Conservation (phyloP, 53 echinoderm and acorn worm species). For the Echinometra lucunter region DNA sequence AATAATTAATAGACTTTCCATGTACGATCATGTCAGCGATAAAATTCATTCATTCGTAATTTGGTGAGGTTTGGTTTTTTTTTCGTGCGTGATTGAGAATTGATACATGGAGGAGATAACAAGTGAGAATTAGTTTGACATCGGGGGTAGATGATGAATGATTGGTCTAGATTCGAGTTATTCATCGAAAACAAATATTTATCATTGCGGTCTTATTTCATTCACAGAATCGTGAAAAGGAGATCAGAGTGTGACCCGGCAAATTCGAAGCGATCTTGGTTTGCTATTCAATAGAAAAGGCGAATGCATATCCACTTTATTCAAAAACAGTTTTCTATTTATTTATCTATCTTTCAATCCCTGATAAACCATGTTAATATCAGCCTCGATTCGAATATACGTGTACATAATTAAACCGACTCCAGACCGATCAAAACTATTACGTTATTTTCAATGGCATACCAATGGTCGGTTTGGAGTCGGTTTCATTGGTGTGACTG, state of each 20-base stretch:
- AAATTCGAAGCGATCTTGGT: background rate
- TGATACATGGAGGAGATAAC: background rate
- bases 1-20: constrained; percentile 51
- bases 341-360: background rate
- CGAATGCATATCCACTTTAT: background rate
- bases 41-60: constrained; percentile 21
- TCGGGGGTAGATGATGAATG: background rate
- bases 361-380: background rate
- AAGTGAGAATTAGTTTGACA: background rate
- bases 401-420: too few species aligned
- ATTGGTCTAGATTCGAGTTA: background rate
- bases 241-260: background rate
- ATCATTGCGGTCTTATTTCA: constrained; percentile 25
- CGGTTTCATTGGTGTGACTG: too few species aligned
- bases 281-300: background rate
- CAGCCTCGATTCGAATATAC: background rate
- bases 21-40: constrained; percentile 47
- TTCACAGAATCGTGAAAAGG: background rate
- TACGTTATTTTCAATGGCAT: too few species aligned
- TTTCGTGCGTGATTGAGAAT: background rate
- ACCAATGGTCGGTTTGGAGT: too few species aligned
- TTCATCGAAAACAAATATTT: constrained; percentile 49
- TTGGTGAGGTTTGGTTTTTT: too few species aligned
- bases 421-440: too few species aligned
- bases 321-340: too few species aligned